Evolutionary conservation across 1,140 invertebrate species (phyloP).

Genomic region (Gryllus bimaculatus): DNA sequence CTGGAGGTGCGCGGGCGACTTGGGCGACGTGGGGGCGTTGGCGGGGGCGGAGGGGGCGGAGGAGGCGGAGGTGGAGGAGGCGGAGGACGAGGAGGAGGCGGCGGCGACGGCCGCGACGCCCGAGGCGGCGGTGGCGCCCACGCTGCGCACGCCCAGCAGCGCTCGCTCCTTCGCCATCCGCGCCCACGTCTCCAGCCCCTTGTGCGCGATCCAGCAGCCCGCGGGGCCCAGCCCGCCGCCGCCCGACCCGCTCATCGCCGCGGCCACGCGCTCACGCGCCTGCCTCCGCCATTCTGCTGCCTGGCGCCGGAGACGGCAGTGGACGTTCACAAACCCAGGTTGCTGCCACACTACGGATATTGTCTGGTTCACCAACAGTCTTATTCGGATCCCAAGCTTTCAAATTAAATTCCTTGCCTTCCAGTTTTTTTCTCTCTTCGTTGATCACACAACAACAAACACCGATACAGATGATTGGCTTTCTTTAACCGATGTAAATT

Average conservation of each 20-base stretch:
- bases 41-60: constrained; percentile 10
- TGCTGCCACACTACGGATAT: no score
- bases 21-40: constrained; percentile 20
- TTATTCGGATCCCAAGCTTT: no score
- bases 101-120: constrained; percentile 7
- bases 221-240: constrained; percentile 49
- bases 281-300: neutral
- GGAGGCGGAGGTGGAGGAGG: neutral
- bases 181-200: constrained; percentile 59
- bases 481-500: no score
- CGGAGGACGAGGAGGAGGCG: neutral
- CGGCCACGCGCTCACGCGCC: neutral
- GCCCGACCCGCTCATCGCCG: neutral
- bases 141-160: neutral
- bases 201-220: constrained; percentile 58
- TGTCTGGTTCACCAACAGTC: no score
- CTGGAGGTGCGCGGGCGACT: constrained; percentile 28
- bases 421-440: no score
- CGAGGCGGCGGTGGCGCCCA: neutral
- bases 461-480: no score
- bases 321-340: no score
- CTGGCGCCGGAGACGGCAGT: neutral
- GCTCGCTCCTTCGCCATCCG: constrained; percentile 53
- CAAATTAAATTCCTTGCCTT: no score
- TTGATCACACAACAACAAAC: no score